phyloP scores from a whole-genome alignment of 1,140 invertebrate genomes.

The Drosophila obscura region DNA sequence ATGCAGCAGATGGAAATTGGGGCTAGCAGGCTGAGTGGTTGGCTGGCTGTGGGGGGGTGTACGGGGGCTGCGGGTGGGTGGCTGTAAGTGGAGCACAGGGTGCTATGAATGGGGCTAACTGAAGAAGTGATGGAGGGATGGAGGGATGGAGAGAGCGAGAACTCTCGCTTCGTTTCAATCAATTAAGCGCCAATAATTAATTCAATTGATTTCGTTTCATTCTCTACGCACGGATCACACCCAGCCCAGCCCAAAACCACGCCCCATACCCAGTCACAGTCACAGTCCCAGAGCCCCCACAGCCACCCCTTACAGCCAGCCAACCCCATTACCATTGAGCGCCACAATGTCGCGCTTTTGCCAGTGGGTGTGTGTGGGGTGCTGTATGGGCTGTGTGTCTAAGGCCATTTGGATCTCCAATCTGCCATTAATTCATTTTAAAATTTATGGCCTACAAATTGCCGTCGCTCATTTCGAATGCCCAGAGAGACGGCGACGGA shows the following conservation, averaged over 20 bases:
- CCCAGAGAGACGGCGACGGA: neutral
- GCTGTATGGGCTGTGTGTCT: slow-evolving; percentile 39
- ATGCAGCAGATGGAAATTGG: slow-evolving; percentile 27
- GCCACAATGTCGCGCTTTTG: slow-evolving; percentile 33
- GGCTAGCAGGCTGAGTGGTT: neutral
- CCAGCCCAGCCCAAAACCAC: neutral
- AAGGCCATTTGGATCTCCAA: slow-evolving; percentile 71
- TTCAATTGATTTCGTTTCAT: slow-evolving; percentile 81
- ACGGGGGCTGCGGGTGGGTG: neutral
- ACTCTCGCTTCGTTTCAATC: slow-evolving; percentile 76
- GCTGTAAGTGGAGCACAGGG: slow-evolving; percentile 6
- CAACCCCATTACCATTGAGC: neutral
- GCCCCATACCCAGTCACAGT: slow-evolving; percentile 9
- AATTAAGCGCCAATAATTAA: slow-evolving; percentile 82
- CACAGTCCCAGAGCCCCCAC: neutral
- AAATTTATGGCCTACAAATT: slow-evolving; percentile 77
- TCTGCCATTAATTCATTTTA: slow-evolving; percentile 74
- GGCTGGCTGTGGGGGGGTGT: neutral
- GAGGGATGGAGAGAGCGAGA: neutral
- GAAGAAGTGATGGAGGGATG: neutral
- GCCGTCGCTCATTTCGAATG: slow-evolving; percentile 39
- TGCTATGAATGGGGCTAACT: slow-evolving; percentile 22
- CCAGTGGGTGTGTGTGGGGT: neutral
- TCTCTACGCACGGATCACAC: slow-evolving; percentile 16
- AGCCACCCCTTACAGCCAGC: neutral